These are phyloP conservation scores for Trypoxylus dichotomus DNA, from an alignment of 1,140 invertebrate genomes.

Conservation along the genomic window DNA sequence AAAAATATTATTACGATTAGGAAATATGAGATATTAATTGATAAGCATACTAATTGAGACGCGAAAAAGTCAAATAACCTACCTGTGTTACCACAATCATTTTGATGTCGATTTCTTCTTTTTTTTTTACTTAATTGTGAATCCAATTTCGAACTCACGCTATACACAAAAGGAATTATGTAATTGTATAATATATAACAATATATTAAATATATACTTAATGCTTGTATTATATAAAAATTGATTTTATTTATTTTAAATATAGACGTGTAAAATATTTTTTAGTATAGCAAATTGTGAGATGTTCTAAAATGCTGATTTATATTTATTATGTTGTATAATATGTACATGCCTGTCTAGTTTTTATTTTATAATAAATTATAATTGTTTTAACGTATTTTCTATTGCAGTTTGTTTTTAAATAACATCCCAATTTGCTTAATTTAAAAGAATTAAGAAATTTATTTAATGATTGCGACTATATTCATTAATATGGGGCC, in stretches of 20 bases:
- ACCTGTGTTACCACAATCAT: background rate
- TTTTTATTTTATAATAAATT: slow-evolving; percentile 19
- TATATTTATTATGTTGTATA: slow-evolving; percentile 20
- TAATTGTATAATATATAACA: background rate
- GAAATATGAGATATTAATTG: background rate
- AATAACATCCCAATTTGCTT: too few relatives aligned
- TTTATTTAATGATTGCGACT: too few relatives aligned
- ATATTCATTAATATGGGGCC: too few relatives aligned
- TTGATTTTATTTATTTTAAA: slow-evolving; percentile 5
- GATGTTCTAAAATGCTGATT: background rate
- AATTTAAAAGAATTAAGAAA: too few relatives aligned
- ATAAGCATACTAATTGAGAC: background rate
- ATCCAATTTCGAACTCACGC: background rate
- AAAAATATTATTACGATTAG: background rate
- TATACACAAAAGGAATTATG: background rate
- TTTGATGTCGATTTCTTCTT: background rate
- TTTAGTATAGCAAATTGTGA: background rate
- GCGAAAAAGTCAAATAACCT: background rate
- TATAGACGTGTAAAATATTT: background rate
- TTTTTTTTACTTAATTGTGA: too few relatives aligned
- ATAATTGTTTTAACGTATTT: background rate
- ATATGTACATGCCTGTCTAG: slow-evolving; percentile 17
- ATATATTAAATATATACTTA: slow-evolving; percentile 7
- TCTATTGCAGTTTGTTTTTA: background rate
- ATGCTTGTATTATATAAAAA: slow-evolving; percentile 17